Evolutionary conservation across 2,113 vertebrate species (phyloP).

Genomic region (Cheilinus undulatus): DNA sequence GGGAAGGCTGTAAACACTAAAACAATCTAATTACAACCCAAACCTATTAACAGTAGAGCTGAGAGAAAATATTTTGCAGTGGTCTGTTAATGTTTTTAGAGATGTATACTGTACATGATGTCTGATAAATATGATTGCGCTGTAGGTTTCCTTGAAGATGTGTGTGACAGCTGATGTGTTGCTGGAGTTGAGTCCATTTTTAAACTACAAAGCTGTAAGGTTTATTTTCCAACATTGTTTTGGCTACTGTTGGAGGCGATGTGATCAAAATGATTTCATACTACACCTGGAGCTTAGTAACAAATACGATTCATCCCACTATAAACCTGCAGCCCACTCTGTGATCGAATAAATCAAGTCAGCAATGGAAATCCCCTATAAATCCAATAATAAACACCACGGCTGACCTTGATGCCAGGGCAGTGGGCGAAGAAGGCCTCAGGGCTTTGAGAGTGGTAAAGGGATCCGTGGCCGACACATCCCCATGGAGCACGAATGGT

Average conservation of each 20-base stretch:
- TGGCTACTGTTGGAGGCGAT: background rate
- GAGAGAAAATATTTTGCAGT: no score
- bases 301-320: background rate
- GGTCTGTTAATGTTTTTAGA: no score
- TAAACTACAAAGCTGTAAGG: background rate
- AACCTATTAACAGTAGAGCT: no score
- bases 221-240: background rate
- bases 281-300: background rate
- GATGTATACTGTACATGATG: no score
- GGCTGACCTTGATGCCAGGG: slow-evolving; percentile 93
- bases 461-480: slow-evolving; percentile 95
- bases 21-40: no score
- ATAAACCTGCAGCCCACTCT: background rate
- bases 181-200: background rate
- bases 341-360: background rate
- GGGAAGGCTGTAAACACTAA: no score
- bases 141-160: no score
- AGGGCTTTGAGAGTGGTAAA: slow-evolving; percentile 98
- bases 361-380: background rate
- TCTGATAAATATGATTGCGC: no score
- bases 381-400: background rate
- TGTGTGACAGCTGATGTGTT: no score
- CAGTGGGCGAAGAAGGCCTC: slow-evolving; percentile 97
- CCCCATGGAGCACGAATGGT: slow-evolving; percentile 98
- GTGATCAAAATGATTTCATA: background rate